Conservation (phyloP, 2,888 invertebrate species). For the Neocrepidodera transversa region DNA sequence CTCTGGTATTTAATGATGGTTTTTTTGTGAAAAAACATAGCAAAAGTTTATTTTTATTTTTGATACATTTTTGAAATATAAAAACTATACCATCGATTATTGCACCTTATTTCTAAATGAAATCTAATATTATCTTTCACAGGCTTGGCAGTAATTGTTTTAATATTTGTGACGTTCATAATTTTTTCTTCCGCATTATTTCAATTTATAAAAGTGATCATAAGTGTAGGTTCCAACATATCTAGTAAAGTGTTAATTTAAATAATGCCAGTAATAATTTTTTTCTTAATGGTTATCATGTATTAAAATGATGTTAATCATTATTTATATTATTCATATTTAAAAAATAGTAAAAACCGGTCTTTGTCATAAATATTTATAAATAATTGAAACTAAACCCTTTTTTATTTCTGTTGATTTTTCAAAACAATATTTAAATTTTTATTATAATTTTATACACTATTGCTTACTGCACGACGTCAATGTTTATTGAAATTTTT, state of each 20-base stretch:
- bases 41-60: no score
- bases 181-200: constrained; percentile 12
- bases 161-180: constrained; percentile 1
- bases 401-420: background rate
- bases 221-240: background rate
- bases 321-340: constrained; percentile 5
- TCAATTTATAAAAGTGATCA: background rate
- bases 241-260: constrained; percentile 1
- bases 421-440: background rate
- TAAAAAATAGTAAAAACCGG: constrained; percentile 2
- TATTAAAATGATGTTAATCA: constrained; percentile 9
- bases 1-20: no score
- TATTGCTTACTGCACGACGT: no score
- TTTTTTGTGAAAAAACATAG: no score
- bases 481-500: no score
- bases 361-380: constrained; percentile 10
- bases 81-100: no score
- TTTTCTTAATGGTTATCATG: background rate
- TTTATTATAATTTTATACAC: background rate
- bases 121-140: constrained; percentile 1
- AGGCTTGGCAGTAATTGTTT: constrained; percentile 12
- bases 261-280: constrained; percentile 1
- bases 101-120: no score
- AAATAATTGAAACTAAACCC: background rate
- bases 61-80: no score